Base-by-base conservation (phyloP, 2,888 invertebrate species). In the Amphimallon solstitiale region DNA sequence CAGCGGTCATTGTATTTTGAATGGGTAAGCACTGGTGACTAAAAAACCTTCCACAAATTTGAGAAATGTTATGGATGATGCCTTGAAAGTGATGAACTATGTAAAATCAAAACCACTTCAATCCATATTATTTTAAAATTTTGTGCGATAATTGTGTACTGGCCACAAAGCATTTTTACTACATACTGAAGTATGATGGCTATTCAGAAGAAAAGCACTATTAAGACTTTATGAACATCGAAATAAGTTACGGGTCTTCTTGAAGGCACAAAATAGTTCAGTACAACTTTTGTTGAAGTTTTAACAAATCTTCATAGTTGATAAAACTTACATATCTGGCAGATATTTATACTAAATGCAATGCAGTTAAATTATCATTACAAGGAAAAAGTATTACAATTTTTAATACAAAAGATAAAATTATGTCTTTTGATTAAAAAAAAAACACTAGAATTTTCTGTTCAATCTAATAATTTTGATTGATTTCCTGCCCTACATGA, bases 61-160 rank as follows among this genome's bases (percentile, higher is more conserved):
- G 5, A 23, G 5, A 23, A 23, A 23, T 23, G 23, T 23, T 23
- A 23, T 23, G 2, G 23, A 5, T 5, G 23, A 23, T 4, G 23
- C 23, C 2, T 2, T 23, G 5, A 23, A 23, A 23, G 5, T 5
- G 5, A 23, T n/a, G n/a, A n/a, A n/a, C 5, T 48, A 5, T 48
- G 48, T 48, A 56, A 56, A 56, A 56, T 56, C 37, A n/a, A 1
- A 38, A 38, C 17, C 37, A 40, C 37, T 56, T 56, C 56, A 56
- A 38, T 56, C 37, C 56, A 56, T 45, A 56, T 56, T 56, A 40
- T 56, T 56, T n/a, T 56, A 56, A 40, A 56, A 56, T 56, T 56
- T 40, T 56, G 56, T 56, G 37, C 56, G 38, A 56, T 15, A 56
- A 56, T 46, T 14, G 56, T 3, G 38, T 45, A 56, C n/a, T 56